A percentile compares a stretch with the other conserved stretches of the same genome.
phyloP scores from a whole-genome alignment of 2,888 invertebrate species.

The Mactromeris polynyma region DNA sequence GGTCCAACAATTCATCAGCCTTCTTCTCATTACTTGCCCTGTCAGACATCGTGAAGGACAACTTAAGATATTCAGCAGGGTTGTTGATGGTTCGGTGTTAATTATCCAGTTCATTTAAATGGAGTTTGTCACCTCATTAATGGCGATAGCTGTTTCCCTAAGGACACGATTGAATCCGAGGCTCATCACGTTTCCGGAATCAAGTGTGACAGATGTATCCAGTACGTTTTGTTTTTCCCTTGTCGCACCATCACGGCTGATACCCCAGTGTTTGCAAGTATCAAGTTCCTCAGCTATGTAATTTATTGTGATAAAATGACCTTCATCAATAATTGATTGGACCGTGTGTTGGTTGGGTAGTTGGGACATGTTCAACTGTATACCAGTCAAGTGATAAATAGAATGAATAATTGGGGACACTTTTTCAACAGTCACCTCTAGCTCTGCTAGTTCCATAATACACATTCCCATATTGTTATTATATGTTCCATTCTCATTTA shows the following conservation, averaged over 20 bases:
- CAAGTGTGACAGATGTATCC: constrained; percentile 49
- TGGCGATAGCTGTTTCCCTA: constrained; percentile 41
- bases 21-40: constrained; percentile 42
- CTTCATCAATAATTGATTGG: constrained; percentile 46
- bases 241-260: constrained; percentile 50
- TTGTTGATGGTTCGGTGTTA: constrained; percentile 1
- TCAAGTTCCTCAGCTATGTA: constrained; percentile 42
- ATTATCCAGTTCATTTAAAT: constrained; percentile 24
- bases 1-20: constrained; percentile 29
- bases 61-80: constrained; percentile 12
- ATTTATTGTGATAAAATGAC: too few species aligned
- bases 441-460: constrained; percentile 41
- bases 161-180: constrained; percentile 33
- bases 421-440: constrained; percentile 49
- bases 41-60: constrained; percentile 48
- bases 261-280: constrained; percentile 48
- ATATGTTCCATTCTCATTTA: constrained; percentile 33
- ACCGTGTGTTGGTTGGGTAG: constrained; percentile 24
- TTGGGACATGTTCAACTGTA: background rate
- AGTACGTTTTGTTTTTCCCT: constrained; percentile 57
- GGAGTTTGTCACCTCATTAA: constrained; percentile 27
- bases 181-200: constrained; percentile 47
- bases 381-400: constrained; percentile 18
- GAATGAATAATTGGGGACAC: constrained; percentile 26
- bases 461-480: constrained; percentile 26